A percentile compares a stretch with the other conserved stretches of the same genome.
Evolutionary conservation across 2,113 vertebrate species (phyloP).

Genomic region (Aphelocoma coerulescens): DNA sequence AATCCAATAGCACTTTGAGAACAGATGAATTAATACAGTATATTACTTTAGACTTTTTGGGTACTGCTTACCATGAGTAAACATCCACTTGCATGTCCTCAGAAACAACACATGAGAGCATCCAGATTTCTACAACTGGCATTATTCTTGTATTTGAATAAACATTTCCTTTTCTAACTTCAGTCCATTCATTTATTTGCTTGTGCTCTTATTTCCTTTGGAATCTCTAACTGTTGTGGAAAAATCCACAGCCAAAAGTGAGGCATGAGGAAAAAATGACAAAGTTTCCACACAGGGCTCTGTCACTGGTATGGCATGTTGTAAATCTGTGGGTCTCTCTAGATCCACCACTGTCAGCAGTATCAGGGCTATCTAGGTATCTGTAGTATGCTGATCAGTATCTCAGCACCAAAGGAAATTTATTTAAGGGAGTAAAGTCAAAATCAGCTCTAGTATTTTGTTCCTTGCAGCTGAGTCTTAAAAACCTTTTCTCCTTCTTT

Average conservation of each 20-base stretch:
- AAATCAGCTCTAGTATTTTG: not conserved
- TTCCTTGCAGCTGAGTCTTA: not conserved
- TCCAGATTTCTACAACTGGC: not conserved
- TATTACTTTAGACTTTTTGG: not conserved
- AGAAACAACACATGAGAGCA: not conserved
- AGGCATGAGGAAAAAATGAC: constrained; percentile 8
- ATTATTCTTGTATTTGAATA: constrained; percentile 44
- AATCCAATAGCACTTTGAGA: not conserved
- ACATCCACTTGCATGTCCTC: not conserved
- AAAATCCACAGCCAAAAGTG: not conserved
- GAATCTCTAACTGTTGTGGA: constrained; percentile 51
- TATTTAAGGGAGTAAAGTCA: not conserved
- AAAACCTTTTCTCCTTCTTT: not conserved
- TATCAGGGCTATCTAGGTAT: not conserved
- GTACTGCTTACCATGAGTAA: not conserved
- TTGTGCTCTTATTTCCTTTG: constrained; percentile 45
- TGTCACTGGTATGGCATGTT: not conserved
- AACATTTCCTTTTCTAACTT: constrained; percentile 33
- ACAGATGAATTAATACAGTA: not conserved
- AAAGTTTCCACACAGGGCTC: constrained; percentile 4
- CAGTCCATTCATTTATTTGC: constrained; percentile 42
- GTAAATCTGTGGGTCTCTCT: not conserved
- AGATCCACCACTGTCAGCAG: not conserved
- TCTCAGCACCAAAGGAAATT: not conserved
- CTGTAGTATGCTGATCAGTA: not conserved